Percentiles rank a stretch among this genome's conserved stretches.
Conservation (phyloP, 1,140 invertebrate genomes). For the Drosophila guanche region DNA sequence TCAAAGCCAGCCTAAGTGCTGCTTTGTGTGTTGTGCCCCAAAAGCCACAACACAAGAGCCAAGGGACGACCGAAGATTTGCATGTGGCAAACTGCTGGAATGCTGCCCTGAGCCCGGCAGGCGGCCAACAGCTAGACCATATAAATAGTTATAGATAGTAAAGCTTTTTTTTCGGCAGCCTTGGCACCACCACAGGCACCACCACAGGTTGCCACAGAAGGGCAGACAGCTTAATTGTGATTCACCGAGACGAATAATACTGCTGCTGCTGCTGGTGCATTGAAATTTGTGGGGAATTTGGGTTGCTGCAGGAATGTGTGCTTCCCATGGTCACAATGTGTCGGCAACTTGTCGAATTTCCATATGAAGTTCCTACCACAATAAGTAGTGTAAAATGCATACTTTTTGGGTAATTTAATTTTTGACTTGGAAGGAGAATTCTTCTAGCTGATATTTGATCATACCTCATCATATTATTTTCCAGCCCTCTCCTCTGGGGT, state of each 20-base stretch:
- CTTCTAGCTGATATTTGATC: too few species aligned
- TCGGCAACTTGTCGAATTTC: background rate
- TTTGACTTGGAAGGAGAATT: too few species aligned
- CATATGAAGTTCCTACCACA: background rate
- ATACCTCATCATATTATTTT: too few species aligned
- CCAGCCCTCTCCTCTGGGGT: too few species aligned
- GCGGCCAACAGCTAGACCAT: conserved; percentile 8
- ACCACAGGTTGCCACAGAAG: conserved; percentile 49
- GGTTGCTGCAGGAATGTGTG: conserved; percentile 27
- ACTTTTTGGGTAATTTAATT: too few species aligned
- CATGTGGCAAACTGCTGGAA: conserved; percentile 68
- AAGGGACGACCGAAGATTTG: conserved; percentile 53
- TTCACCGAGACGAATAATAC: conserved; percentile 1
- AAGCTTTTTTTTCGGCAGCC: conserved; percentile 48
- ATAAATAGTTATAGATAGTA: conserved; percentile 59
- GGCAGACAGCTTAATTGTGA: conserved; percentile 59
- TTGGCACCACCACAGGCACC: conserved; percentile 52
- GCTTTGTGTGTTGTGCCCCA: conserved; percentile 51
- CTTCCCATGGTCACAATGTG: conserved; percentile 25
- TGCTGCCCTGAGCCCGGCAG: conserved; percentile 43
- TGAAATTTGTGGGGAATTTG: conserved; percentile 18
- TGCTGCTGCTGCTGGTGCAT: conserved; percentile 30
- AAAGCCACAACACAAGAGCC: conserved; percentile 11
- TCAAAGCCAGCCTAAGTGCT: conserved; percentile 78
- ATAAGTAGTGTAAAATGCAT: background rate